Base-by-base conservation (phyloP, 2,888 invertebrate genomes). In the Eilema sororculum region DNA sequence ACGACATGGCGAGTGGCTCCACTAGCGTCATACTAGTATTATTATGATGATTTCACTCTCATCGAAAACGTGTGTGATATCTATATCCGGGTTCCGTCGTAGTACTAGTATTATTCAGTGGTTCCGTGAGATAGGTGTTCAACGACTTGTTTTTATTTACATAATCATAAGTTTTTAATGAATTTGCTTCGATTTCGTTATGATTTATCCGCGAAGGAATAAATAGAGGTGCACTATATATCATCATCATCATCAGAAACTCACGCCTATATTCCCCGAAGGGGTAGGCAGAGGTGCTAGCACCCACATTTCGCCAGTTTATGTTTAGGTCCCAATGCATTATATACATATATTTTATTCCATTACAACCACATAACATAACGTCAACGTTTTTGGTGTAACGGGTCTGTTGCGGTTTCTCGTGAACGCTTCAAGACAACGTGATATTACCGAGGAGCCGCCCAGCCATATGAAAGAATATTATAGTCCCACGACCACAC, bases 11-110 rank as follows among this genome's bases (percentile, higher is more conserved):
- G 16, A 25, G 20, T 71, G 60, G 57, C 70, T 52, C 25, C 63
- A 62, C 52, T 57, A 60, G 68, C 41, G 62, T n/a, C 60, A n/a
- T 30, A 41, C 16, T 4, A 46, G 20, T 46, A 8, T 46, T 46
- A 37, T 12, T 41, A 67, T 60, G 61, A 22, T 16, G 58, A 63
- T 78, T 79, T 80, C 76, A 79, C 78, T 78, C 76, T 74, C 69
- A 67, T 37, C 37, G 28, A 33, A 52, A 60, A 41, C 56, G 22
- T 68, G 65, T 60, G 30, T 8, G 52, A 37, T 60, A 61, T 20
- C 20, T 46, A 52, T 8, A 52, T 52, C 52, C 52, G 52, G 2
- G 52, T n/a, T 69, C n/a, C n/a, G n/a, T n/a, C n/a, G n/a, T n/a
- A n/a, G n/a, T n/a, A n/a, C n/a, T n/a, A n/a, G n/a, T n/a, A n/a